These are phyloP conservation scores for Cherax destructor DNA, from an alignment of 1,140 invertebrate genomes.

Conservation along the genomic window DNA sequence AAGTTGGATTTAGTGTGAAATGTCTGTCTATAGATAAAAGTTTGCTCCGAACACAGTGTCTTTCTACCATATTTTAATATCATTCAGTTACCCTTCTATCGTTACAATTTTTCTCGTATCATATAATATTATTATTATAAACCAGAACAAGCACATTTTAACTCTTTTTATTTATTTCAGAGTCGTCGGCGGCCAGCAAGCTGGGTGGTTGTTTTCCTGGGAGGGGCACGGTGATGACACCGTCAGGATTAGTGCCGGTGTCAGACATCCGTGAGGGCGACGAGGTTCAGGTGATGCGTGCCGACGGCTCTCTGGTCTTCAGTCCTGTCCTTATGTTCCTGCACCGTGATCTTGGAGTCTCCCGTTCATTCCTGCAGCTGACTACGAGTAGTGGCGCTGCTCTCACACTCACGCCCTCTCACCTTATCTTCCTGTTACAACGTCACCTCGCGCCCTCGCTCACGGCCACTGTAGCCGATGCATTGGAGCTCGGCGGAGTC, in stretches of 20 bases:
- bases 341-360: constrained; percentile 84
- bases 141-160: neutral
- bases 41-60: no score
- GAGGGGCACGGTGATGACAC: constrained; percentile 80
- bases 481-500: constrained; percentile 47
- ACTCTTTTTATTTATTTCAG: constrained; percentile 80
- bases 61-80: no score
- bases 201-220: constrained; percentile 88
- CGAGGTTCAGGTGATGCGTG: constrained; percentile 84
- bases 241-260: constrained; percentile 78
- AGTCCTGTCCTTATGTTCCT: constrained; percentile 93
- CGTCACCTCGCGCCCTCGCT: constrained; percentile 8
- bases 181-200: constrained; percentile 90
- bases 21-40: no score
- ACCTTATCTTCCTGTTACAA: constrained; percentile 80
- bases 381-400: constrained; percentile 82
- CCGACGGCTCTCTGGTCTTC: constrained; percentile 82
- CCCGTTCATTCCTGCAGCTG: constrained; percentile 84
- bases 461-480: constrained; percentile 25
- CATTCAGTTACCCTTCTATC: no score
- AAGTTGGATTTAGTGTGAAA: no score
- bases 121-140: no score
- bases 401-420: constrained; percentile 89
- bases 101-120: no score
- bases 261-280: constrained; percentile 85